Evolutionary conservation across 2,113 vertebrate genomes (phyloP).

Genomic region (Dendrocopos noguchii): DNA sequence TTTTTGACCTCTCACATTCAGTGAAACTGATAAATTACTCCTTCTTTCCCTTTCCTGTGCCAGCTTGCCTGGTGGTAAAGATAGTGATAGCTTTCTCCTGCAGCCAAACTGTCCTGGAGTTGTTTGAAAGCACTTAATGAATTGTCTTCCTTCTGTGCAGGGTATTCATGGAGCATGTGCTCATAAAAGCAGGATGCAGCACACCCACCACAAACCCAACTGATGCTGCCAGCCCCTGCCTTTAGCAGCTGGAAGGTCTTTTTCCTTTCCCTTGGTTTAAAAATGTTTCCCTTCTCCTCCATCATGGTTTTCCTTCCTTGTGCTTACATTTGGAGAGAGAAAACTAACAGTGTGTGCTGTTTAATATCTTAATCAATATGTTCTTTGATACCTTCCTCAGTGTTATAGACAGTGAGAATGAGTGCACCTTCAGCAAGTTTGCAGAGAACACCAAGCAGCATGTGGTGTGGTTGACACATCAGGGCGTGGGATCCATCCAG

Average conservation of each 20-base stretch:
- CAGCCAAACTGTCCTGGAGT: background rate
- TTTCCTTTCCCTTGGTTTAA: background rate
- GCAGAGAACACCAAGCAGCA: no score
- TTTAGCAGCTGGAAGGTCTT: background rate
- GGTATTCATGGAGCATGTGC: accelerated
- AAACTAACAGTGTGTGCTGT: background rate
- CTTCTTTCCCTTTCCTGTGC: background rate
- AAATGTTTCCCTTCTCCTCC: background rate
- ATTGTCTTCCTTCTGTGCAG: background rate
- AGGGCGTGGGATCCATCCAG: no score
- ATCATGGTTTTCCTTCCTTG: background rate
- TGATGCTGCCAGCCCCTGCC: background rate
- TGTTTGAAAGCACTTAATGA: background rate
- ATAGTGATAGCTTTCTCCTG: background rate
- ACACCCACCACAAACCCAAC: background rate
- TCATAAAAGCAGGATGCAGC: background rate
- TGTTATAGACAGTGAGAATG: no score
- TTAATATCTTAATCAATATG: no score
- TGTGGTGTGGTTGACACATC: no score
- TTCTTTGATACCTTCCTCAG: no score
- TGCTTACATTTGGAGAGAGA: background rate
- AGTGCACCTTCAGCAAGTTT: no score
- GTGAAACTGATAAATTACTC: background rate
- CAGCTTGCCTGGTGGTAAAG: background rate
- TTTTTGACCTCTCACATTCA: background rate